Base-by-base conservation (phyloP, 2,797 vertebrate genomes). In the Protonibea diacanthus region DNA sequence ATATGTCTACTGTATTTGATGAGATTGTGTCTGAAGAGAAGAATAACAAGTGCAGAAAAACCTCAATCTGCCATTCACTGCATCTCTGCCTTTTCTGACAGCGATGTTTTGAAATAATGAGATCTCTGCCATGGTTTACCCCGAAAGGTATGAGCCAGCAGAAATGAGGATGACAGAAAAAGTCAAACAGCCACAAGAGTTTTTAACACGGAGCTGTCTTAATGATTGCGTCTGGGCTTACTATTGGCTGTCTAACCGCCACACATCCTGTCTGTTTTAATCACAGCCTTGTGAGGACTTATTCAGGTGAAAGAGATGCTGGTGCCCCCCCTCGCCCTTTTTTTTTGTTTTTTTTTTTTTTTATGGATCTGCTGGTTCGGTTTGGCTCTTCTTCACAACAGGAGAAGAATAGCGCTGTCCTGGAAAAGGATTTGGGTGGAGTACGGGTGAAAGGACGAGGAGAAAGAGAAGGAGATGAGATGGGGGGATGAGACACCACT, bases 81-180 rank as follows among this genome's bases (percentile, higher is more conserved):
- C 68, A 74, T 80, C 57, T 70, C 64, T 33, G 40, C 58, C 71
- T 66, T 38, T 59, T 84, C 69, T 88, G 85, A 86, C 85, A 90
- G 77, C 25, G 11, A 40, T 73, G 76, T 83, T 80, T 71, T 73
- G 71, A 74, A 85, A 80, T 89, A 87, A 89, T 82, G 72, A 86
- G 85, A 79, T 85, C 64, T 45, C 53, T 62, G 68, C 63, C 60
- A 71, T 25, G 52, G 18, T 72, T 85, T 73, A 74, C 33, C 38
- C 74, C 20, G 52, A 74, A 82, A 88, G 65, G 42, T 59, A 81
- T 73, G 74, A 90, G 81, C 65, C 72, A 88, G 83, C 76, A 85
- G 74, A 86, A 88, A 85, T 48, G 47, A 52, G 25, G 51, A 86
- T 85, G 88, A 84, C 82, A 86, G 72, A 61, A 69, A 81, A 85